phyloP scores from a whole-genome alignment of 2,113 vertebrate genomes.

The Melanocharis versteri region DNA sequence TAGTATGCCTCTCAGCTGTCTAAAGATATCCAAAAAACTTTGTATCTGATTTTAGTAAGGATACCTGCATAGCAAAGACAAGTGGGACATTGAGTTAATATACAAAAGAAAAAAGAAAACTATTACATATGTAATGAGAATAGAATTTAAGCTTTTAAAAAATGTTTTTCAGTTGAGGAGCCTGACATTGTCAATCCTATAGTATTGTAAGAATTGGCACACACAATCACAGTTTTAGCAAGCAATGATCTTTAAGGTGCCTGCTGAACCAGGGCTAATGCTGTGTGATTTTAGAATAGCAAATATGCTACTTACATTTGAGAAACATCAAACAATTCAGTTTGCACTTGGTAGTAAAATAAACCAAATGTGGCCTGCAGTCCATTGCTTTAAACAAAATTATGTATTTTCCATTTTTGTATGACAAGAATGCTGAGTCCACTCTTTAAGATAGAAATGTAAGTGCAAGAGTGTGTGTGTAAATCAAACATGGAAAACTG shows the following conservation, averaged over 20 bases:
- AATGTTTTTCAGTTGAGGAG: not conserved
- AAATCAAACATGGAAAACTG: not conserved
- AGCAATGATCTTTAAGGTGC: not conserved
- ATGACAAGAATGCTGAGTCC: rapidly evolving
- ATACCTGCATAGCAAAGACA: not conserved
- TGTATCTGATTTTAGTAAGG: not conserved
- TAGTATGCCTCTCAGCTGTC: not conserved
- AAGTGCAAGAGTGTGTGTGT: not conserved
- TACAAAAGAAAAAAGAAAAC: not conserved
- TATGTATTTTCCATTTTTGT: not conserved
- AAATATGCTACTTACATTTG: not conserved
- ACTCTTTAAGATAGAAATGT: not conserved
- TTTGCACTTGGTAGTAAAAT: not conserved
- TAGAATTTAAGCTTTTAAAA: not conserved
- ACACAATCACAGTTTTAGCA: not conserved
- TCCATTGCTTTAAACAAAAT: not conserved
- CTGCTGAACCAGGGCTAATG: not conserved
- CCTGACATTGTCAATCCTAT: not conserved
- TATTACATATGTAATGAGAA: not conserved
- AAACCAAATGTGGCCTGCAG: not conserved
- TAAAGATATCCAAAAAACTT: not conserved
- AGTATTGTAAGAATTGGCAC: not conserved
- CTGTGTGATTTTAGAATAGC: not conserved
- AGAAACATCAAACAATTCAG: not conserved
- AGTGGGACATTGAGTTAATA: not conserved